A percentile compares a stretch with the other conserved stretches of the same genome.
Evolutionary conservation across 2,113 vertebrate genomes (phyloP).

Genomic region (Phaethon lepturus): DNA sequence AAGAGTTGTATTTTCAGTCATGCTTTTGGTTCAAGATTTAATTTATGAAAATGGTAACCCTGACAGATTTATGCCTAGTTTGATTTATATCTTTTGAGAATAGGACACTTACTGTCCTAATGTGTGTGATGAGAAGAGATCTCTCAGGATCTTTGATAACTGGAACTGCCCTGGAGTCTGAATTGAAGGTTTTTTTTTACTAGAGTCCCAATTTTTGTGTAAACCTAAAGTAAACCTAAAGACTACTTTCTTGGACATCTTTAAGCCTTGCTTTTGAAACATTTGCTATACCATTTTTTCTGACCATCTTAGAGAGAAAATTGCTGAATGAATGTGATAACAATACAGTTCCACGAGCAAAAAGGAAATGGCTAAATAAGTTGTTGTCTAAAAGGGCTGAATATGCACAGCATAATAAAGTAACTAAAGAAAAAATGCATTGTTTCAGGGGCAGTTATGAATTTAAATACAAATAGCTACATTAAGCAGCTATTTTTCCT

Average conservation of each 20-base stretch:
- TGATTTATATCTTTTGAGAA: not conserved
- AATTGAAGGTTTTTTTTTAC: not conserved
- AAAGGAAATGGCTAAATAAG: not conserved
- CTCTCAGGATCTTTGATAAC: not conserved
- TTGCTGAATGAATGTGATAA: not conserved
- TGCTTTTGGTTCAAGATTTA: not conserved
- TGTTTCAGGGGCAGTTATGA: fast-evolving
- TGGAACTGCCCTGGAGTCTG: not conserved
- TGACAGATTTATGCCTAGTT: not conserved
- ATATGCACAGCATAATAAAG: not conserved
- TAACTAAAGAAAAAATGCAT: not conserved
- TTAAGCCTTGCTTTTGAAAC: not conserved
- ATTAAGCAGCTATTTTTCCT: not conserved
- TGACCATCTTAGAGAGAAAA: not conserved
- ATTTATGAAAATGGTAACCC: not conserved
- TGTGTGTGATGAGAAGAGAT: not conserved
- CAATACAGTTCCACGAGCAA: not conserved
- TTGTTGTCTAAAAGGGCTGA: not conserved
- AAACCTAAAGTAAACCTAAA: not conserved
- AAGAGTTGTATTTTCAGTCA: not conserved
- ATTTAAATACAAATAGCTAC: not conserved
- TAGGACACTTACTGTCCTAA: not conserved
- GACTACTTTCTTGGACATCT: not conserved
- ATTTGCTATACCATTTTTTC: not conserved
- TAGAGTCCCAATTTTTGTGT: not conserved